Evolutionary conservation across 1,140 invertebrate genomes (phyloP).

Genomic region (Eufriesea mexicana): DNA sequence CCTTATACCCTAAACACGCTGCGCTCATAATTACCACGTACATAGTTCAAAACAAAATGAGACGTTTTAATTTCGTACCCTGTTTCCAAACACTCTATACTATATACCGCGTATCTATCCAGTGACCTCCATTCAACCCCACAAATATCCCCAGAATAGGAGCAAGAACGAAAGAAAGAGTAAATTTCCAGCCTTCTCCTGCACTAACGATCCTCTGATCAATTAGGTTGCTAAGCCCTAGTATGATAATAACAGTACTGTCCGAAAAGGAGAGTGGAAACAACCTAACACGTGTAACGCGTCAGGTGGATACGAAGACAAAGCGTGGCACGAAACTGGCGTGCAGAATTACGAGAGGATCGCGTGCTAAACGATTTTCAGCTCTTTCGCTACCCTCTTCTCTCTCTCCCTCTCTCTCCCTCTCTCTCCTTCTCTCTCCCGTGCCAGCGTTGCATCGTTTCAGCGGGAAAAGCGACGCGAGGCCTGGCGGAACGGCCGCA

Average conservation of each 20-base stretch:
- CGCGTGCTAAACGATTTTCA: conserved; percentile 78
- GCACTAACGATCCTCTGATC: conserved; percentile 71
- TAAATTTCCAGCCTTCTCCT: too few species aligned
- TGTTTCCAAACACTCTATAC: too few species aligned
- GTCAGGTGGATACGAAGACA: conserved; percentile 65
- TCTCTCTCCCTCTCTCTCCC: conserved; percentile 34
- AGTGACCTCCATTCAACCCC: too few species aligned
- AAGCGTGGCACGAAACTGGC: conserved; percentile 62
- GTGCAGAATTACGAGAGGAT: conserved; percentile 79
- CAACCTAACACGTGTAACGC: conserved; percentile 64
- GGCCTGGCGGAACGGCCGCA: conserved; percentile 4
- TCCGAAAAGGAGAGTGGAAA: conserved; percentile 49
- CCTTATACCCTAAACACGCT: too few species aligned
- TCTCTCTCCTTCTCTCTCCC: neutral
- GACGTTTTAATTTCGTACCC: too few species aligned
- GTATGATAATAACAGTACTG: conserved; percentile 50
- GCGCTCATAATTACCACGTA: too few species aligned
- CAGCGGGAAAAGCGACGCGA: conserved; percentile 29
- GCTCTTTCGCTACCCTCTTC: conserved; percentile 31
- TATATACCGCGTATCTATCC: too few species aligned
- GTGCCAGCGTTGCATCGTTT: conserved; percentile 2
- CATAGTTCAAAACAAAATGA: too few species aligned
- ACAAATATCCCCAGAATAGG: too few species aligned
- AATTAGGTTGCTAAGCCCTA: conserved; percentile 67
- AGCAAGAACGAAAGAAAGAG: neutral